Percentiles rank a stretch among this genome's conserved stretches.
Conservation (phyloP, 1,140 invertebrate species). For the Teleogryllus occipitalis region DNA sequence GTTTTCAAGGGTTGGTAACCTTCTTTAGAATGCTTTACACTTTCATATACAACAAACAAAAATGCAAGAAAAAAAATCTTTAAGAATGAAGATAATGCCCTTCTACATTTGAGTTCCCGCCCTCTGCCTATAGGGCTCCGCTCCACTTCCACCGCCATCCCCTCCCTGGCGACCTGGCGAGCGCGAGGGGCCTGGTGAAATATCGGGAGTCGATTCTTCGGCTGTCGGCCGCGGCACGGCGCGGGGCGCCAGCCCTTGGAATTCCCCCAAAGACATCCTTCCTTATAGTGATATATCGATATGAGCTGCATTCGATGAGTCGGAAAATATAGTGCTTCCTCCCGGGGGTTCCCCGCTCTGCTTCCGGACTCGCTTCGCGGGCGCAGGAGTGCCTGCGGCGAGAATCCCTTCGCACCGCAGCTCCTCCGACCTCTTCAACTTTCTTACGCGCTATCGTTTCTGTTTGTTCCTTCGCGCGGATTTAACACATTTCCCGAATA, state of each 20-base stretch:
- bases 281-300: slow-evolving; percentile 1
- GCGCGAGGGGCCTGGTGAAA: neutral
- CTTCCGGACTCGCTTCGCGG: too few relatives aligned
- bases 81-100: too few relatives aligned
- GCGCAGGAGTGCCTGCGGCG: too few relatives aligned
- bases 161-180: neutral
- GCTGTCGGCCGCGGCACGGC: neutral
- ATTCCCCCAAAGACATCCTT: slow-evolving; percentile 3
- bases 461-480: too few relatives aligned
- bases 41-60: too few relatives aligned
- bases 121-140: neutral
- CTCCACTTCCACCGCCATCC: neutral
- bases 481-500: too few relatives aligned
- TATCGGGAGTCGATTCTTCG: neutral
- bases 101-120: too few relatives aligned
- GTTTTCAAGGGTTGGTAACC: too few relatives aligned
- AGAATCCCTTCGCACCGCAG: neutral
- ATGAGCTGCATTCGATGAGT: slow-evolving; percentile 3
- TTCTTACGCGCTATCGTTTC: too few relatives aligned
- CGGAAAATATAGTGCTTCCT: neutral
- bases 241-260: neutral
- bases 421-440: neutral
- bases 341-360: too few relatives aligned
- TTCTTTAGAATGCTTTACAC: too few relatives aligned
- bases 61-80: too few relatives aligned